Base-by-base conservation (phyloP, 2,113 vertebrate genomes). In the Corythoichthys intestinalis region DNA sequence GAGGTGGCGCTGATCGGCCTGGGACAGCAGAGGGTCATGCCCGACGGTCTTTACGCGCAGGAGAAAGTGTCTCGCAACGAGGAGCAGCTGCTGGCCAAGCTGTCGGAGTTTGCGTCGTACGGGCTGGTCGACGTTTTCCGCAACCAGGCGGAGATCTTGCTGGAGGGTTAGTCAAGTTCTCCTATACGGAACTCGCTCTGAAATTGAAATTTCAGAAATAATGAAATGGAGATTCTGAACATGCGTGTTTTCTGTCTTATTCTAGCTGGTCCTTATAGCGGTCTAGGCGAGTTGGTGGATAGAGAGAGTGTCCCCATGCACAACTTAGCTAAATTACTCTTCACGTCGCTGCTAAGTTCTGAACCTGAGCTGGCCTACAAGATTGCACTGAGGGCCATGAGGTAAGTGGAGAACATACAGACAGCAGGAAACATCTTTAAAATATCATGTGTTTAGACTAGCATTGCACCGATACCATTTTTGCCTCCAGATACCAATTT, bases 291-390 rank as follows among this genome's bases (percentile, higher is more conserved):
- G 94, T 92, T 98, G 39, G 91, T 96, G 82, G 95, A 98, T 89
- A 93, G 97, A 93, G 97, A 99, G 94, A 99, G 96, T 2, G 96
- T 99, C 88, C 97, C 97, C 88, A 99, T 99, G 97, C 97, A 99
- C 93, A 98, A 96, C 72, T 99, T 96, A 91, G 96, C 97, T 94
- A 97, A 97, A 93, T 98, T 96, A 95, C 96, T 99, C 66, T 99
- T 99, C 92, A 96, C 95, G 87, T 97, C 92, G 90, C 96, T 99
- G 93, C 96, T 98, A 98, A 96, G 96, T 98, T 96, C 98, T 69
- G 97, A 99, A 94, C 94, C 96, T 93, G 96, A 99, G 93, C 83
- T 99, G 92, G 96, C 97, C 90, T 99, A 98, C 93, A 98, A 94
- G 94, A 94, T 94, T 95, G 96, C 96, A 95, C 95, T 99, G 94